Conservation (phyloP, 2,113 vertebrate species). For the Struthidea cinerea region DNA sequence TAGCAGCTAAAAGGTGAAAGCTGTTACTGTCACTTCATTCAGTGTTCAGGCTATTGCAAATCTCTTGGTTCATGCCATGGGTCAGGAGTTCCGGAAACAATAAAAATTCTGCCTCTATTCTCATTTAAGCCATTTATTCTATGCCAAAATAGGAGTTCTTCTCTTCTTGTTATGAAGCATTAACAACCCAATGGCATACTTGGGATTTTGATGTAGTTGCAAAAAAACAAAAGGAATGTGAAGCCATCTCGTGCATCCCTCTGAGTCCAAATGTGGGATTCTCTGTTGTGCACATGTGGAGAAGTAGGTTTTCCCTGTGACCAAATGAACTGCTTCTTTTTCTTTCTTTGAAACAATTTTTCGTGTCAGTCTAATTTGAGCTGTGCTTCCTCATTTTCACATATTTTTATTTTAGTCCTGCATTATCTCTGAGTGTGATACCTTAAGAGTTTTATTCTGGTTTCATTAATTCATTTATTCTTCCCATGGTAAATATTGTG, state of each 20-base stretch:
- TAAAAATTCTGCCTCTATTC: background rate
- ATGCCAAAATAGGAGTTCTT: background rate
- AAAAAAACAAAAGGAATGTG: background rate
- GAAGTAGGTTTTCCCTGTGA: background rate
- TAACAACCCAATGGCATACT: background rate
- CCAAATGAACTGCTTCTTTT: background rate
- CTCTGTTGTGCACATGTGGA: background rate
- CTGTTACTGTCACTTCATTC: background rate
- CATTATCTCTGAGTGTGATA: background rate
- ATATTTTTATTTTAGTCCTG: background rate
- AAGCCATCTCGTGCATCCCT: background rate
- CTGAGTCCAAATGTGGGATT: background rate
- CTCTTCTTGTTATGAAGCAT: background rate
- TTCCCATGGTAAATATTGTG: background rate
- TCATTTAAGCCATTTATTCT: background rate
- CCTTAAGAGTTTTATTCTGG: constrained; percentile 20
- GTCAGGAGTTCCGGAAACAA: background rate
- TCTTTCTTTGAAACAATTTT: background rate
- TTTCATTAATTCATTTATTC: constrained; percentile 28
- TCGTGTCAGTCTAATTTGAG: background rate
- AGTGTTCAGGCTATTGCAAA: background rate
- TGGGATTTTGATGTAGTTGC: background rate
- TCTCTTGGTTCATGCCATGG: background rate
- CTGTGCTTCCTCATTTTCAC: background rate
- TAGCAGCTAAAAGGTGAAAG: background rate